A percentile compares a stretch with the other conserved stretches of the same genome.
phyloP scores from a whole-genome alignment of 2,797 vertebrate species.

The Acomys russatus region DNA sequence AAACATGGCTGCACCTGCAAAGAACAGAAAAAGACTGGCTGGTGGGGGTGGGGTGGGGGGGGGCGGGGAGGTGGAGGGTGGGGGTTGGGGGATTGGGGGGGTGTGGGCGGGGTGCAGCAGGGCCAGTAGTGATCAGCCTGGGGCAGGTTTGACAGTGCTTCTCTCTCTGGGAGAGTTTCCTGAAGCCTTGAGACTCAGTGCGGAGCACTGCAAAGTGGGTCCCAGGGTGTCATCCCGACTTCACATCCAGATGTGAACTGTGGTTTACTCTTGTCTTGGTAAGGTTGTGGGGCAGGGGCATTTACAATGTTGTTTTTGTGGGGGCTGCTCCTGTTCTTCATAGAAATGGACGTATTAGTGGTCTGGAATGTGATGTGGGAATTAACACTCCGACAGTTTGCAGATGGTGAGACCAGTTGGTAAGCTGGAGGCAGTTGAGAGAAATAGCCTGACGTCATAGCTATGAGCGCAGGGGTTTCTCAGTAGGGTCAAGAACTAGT shows the following conservation, averaged over 20 bases:
- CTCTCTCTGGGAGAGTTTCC: background rate
- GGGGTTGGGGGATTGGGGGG: no score
- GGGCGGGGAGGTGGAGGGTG: no score
- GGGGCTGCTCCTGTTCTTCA: background rate
- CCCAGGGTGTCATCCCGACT: background rate
- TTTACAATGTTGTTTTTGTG: background rate
- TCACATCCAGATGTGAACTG: background rate
- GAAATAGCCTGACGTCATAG: background rate
- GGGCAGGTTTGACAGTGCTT: background rate
- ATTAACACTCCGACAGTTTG: background rate
- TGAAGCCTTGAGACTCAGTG: background rate
- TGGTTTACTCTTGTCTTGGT: background rate
- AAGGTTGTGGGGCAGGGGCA: no score
- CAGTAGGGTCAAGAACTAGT: background rate
- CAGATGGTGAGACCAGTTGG: background rate
- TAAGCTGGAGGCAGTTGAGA: background rate
- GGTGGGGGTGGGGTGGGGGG: background rate
- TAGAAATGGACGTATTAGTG: background rate
- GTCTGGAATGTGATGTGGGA: slow-evolving; percentile 1
- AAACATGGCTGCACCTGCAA: background rate
- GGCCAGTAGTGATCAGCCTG: background rate
- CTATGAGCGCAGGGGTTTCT: background rate
- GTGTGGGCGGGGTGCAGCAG: background rate
- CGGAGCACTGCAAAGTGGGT: background rate
- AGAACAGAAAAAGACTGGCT: background rate